phyloP scores from a whole-genome alignment of 2,888 invertebrate species.

The Acronicta alni region DNA sequence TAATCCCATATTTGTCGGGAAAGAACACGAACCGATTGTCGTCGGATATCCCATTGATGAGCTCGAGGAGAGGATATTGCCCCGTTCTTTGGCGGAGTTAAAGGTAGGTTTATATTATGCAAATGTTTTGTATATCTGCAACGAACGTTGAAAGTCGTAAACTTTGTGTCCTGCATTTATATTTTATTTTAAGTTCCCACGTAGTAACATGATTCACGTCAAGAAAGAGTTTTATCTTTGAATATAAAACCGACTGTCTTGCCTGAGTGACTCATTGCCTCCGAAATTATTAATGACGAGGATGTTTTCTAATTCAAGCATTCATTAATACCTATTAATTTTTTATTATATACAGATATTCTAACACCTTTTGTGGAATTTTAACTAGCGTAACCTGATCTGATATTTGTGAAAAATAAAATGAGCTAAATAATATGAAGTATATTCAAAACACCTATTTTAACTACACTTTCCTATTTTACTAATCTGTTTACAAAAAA shows the following conservation, averaged over 20 bases:
- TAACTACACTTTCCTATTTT: too few species aligned
- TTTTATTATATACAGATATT: background rate
- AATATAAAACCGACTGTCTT: conserved; percentile 41
- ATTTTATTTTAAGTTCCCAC: conserved; percentile 47
- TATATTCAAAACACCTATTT: too few species aligned
- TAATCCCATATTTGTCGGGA: conserved; percentile 79
- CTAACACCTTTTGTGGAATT: background rate
- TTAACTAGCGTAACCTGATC: too few species aligned
- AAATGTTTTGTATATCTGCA: conserved; percentile 34
- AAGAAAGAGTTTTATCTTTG: conserved; percentile 46
- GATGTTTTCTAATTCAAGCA: conserved; percentile 14
- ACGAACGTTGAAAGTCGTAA: conserved; percentile 46
- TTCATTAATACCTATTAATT: conserved; percentile 3
- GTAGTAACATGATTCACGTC: conserved; percentile 53
- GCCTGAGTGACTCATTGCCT: conserved; percentile 50
- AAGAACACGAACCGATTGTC: conserved; percentile 73
- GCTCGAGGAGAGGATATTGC: conserved; percentile 76
- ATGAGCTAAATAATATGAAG: too few species aligned
- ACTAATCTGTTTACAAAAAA: too few species aligned
- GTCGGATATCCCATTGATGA: conserved; percentile 84
- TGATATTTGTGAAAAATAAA: too few species aligned
- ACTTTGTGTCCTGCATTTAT: conserved; percentile 35
- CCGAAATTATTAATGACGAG: conserved; percentile 34
- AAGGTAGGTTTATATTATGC: conserved; percentile 71
- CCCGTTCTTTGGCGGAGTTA: conserved; percentile 80